Evolutionary conservation across 2,797 vertebrate genomes (phyloP).

Genomic region (Bradypodion pumilum): DNA sequence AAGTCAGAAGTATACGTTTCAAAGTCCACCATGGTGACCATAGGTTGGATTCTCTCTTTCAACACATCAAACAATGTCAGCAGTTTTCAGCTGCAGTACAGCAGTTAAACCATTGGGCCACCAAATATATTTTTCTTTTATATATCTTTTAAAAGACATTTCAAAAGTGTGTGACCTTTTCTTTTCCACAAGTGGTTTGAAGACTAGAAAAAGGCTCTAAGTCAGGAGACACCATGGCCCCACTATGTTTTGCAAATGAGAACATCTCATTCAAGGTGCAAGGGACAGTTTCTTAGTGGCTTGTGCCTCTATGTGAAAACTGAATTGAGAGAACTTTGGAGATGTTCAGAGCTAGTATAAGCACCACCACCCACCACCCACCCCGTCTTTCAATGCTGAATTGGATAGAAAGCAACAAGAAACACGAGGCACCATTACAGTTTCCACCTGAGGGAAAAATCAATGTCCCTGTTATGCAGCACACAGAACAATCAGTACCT

Average conservation of each 20-base stretch:
- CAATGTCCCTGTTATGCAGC: conserved; percentile 46
- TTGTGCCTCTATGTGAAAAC: conserved; percentile 28
- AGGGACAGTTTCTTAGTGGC: conserved; percentile 47
- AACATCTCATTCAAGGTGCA: conserved; percentile 42
- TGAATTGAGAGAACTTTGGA: conserved; percentile 57
- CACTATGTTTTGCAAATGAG: conserved; percentile 40
- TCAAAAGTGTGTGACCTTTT: conserved; percentile 11
- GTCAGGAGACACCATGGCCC: conserved; percentile 23
- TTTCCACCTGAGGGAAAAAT: conserved; percentile 59
- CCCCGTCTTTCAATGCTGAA: neutral
- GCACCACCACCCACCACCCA: neutral
- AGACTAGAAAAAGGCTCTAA: conserved; percentile 15
- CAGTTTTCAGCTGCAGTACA: too few relatives aligned
- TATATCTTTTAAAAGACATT: conserved; percentile 30
- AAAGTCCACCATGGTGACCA: too few relatives aligned
- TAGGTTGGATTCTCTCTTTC: too few relatives aligned
- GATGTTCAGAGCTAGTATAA: conserved; percentile 54
- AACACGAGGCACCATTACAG: conserved; percentile 40
- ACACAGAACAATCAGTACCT: conserved; percentile 4
- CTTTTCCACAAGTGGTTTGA: conserved; percentile 10
- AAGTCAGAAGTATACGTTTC: too few relatives aligned
- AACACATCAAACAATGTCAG: too few relatives aligned
- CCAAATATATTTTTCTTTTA: too few relatives aligned
- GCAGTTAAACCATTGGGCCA: too few relatives aligned
- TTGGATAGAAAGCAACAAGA: conserved; percentile 45